Evolutionary conservation across 2,113 vertebrate genomes (phyloP).

Genomic region (Rhinopomastus cyanomelas): DNA sequence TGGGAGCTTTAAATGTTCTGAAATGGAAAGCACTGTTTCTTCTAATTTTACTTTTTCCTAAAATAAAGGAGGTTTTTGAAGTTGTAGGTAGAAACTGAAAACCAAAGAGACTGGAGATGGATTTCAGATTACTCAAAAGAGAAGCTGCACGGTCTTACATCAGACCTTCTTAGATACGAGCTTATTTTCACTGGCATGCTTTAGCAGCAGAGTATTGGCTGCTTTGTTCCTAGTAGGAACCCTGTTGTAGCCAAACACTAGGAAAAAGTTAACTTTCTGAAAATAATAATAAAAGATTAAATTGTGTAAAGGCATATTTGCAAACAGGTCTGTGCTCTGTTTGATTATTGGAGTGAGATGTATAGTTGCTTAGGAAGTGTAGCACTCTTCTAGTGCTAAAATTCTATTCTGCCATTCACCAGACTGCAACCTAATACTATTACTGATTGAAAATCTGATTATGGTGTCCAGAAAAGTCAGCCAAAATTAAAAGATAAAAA

Average conservation of each 20-base stretch:
- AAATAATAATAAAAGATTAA: neutral
- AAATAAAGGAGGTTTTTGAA: neutral
- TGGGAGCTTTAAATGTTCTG: neutral
- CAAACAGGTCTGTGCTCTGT: neutral
- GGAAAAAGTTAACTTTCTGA: neutral
- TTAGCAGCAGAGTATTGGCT: neutral
- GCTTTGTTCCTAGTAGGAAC: neutral
- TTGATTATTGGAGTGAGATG: neutral
- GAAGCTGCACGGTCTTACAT: neutral
- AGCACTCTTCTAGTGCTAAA: neutral
- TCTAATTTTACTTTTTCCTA: neutral
- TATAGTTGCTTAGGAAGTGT: neutral
- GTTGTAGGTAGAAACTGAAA: neutral
- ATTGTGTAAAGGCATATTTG: neutral
- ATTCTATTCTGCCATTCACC: neutral
- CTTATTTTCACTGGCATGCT: neutral
- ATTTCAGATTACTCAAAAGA: neutral
- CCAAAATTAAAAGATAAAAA: neutral
- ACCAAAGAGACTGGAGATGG: neutral
- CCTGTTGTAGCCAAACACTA: neutral
- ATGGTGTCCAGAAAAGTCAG: neutral
- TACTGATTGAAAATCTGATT: neutral
- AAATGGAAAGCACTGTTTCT: neutral
- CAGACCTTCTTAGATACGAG: neutral
- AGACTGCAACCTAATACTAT: neutral